Base-by-base conservation (phyloP, 2,113 vertebrate species). In the Brienomyrus brachyistius region DNA sequence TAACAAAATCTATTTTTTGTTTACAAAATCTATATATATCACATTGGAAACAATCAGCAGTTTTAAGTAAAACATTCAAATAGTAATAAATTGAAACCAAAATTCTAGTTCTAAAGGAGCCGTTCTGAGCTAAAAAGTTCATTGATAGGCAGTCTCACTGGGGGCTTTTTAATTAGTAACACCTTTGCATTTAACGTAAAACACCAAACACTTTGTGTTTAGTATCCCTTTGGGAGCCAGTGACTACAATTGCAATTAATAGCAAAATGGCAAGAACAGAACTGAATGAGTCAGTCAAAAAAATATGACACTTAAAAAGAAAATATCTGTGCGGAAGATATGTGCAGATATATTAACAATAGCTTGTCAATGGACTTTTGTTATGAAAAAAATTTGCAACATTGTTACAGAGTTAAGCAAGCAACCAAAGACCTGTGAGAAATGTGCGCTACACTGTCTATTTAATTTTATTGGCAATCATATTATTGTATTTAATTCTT, bases 401-500 rank as follows among this genome's bases (percentile, higher is more conserved):
- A 31, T 31, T 66, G 62, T 66, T 66, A 66, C 62, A 66, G 62
- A 27, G 59, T 27, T 66, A 10, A 66, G n/a, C n/a, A 27, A 11
- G 62, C 3, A 0, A 3, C 59, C 21, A n/a, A 27, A n/a, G 59
- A 66, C 62, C 62, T 70, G n/a, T 31, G 62, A 13, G 59, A n/a
- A 66, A 0, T 54, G 51, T 15, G 19, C 1, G 3, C n/a, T 50
- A 8, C 85, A 52, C 51, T 35, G 77, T 83, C 82, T 83, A 56
- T 56, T 56, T 7, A 2, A 56, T 7, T 7, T 56, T 21, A 21
- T 21, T 56, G 10, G 9, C 10, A 50, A 50, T 50, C 48, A 50
- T 11, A 52, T 56, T 56, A 56, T 91, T 89, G 89, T 89, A 23
- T 56, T 90, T 89, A 35, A 70, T 87, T 88, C 77, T 19, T 82